phyloP scores from a whole-genome alignment of 2,888 invertebrate genomes.

The Strigamia transsilvanica region DNA sequence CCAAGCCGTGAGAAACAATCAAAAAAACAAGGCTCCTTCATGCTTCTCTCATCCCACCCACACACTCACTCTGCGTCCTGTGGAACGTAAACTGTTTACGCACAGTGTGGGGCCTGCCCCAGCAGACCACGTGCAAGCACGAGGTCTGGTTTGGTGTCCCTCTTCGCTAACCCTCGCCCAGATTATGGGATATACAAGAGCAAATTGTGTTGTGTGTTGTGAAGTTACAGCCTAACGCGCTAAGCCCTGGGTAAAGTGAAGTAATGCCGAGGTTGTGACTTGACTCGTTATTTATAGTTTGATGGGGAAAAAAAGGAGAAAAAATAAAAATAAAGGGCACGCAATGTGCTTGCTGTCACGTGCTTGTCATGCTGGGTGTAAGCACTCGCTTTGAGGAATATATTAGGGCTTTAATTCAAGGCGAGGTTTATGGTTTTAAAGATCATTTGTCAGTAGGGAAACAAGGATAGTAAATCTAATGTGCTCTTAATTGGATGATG shows the following conservation, averaged over 20 bases:
- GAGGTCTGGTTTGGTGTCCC: conserved; percentile 1
- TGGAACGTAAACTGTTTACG: conserved; percentile 38
- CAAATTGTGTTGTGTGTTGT: not conserved
- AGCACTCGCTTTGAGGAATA: conserved; percentile 27
- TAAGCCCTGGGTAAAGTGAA: not conserved
- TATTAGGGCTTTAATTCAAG: conserved; percentile 21
- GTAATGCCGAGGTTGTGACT: conserved; percentile 7
- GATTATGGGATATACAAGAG: conserved; percentile 13
- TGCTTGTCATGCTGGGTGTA: conserved; percentile 38
- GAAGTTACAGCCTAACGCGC: not conserved
- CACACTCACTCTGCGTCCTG: conserved; percentile 10
- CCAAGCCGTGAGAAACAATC: conserved; percentile 34
- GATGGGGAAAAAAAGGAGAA: not conserved
- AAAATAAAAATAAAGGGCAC: not conserved
- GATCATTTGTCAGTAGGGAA: conserved; percentile 27
- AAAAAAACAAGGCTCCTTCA: conserved; percentile 31
- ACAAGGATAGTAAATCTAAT: conserved; percentile 17
- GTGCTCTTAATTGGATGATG: not conserved
- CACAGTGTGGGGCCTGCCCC: conserved; percentile 34
- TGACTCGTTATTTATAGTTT: conserved; percentile 31
- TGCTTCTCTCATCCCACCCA: conserved; percentile 13
- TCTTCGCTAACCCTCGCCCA: not conserved
- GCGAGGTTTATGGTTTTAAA: conserved; percentile 16
- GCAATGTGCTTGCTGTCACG: conserved; percentile 38
- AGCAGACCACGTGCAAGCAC: conserved; percentile 26